Evolutionary conservation across 2,888 invertebrate genomes (phyloP).

Genomic region (Eremobia ochroleuca): DNA sequence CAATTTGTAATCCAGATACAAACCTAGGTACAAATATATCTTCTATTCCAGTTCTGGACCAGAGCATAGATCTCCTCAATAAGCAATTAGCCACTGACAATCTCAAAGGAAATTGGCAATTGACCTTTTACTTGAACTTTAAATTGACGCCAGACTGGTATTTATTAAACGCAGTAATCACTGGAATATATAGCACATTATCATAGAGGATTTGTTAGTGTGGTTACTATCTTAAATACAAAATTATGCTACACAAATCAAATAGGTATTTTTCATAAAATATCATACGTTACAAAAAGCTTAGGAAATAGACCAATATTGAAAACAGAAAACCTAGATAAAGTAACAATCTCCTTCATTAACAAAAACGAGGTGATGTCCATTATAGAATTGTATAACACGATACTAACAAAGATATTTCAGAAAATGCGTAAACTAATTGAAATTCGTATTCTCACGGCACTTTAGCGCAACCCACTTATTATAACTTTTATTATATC

Average conservation of each 20-base stretch:
- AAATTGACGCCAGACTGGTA: constrained; percentile 79
- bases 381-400: constrained; percentile 60
- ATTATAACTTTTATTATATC: constrained; percentile 63
- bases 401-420: constrained; percentile 44
- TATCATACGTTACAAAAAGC: neutral
- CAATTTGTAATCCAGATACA: constrained; percentile 14
- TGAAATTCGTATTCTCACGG: constrained; percentile 68
- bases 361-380: constrained; percentile 40
- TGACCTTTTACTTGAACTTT: constrained; percentile 87
- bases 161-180: constrained; percentile 66
- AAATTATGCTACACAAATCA: neutral
- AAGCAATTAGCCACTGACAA: constrained; percentile 86
- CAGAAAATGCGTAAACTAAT: constrained; percentile 58
- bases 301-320: constrained; percentile 16
- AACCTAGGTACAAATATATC: neutral
- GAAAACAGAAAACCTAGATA: constrained; percentile 44
- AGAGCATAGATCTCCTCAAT: constrained; percentile 75
- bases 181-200: constrained; percentile 57
- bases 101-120: constrained; percentile 89
- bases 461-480: constrained; percentile 64
- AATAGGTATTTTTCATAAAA: neutral
- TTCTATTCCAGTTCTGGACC: constrained; percentile 56
- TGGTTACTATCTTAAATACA: neutral
- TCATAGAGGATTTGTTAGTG: constrained; percentile 24
- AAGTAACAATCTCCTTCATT: constrained; percentile 48